Evolutionary conservation across 1,140 invertebrate genomes (phyloP), one percentile per base, ranked within the genome.

Genomic region (Brachystomella parvula): DNA sequence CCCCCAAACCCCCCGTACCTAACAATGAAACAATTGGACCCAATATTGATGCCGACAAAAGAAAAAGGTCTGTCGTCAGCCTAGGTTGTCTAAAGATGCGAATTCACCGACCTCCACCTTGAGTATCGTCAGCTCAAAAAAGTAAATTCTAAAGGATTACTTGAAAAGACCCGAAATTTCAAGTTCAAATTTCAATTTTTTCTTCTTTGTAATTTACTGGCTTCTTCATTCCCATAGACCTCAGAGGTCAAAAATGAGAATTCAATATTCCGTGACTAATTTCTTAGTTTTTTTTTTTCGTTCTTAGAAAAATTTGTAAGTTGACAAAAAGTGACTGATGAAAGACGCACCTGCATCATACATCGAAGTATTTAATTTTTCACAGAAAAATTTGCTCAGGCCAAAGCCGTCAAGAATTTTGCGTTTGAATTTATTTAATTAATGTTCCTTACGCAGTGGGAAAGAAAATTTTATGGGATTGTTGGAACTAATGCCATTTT

Each of bases 171-270:
- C 12, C 12, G 24, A 53, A 26, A 53, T 19, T 53, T 53, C 49
- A 53, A 53, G 49, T 53, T 53, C 49, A 53, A 24, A 26, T 53
- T 53, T 53, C 49, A 53, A 53, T 6, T 9, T 9, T 26, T 19
- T n/a, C n/a, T n/a, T n/a, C n/a, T n/a, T n/a, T n/a, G n/a, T 24
- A 53, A 53, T 53, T 53, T 53, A 53, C 49, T 6, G 24, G n/a
- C n/a, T n/a, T n/a, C n/a, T n/a, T n/a, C 49, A 17, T 53, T 53
- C 49, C 49, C 49, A 53, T 53, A 53, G 24, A 12, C 49, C 21
- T 24, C 49, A 12, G 6, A 53, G 49, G 49, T 53, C 49, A 53
- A 24, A 24, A 53, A 39, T 39, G n/a, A n/a, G n/a, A n/a, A n/a
- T 19, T 39, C 19, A 39, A 39, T 6, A 39, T 39, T 19, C 35